phyloP scores from a whole-genome alignment of 2,888 invertebrate species.

The Cheiracanthium punctorium region DNA sequence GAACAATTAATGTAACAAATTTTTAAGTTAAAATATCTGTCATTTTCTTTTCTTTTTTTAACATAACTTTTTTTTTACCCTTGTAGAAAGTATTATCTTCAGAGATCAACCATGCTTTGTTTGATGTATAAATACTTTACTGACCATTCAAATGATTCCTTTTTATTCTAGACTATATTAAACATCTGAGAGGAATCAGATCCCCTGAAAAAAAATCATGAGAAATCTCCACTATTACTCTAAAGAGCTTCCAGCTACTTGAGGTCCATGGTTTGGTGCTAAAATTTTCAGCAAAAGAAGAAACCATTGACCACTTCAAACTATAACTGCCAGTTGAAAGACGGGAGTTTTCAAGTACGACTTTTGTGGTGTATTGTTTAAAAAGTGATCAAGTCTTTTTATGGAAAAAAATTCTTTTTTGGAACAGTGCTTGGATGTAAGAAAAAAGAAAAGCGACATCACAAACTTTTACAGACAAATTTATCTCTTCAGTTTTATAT shows the following conservation, averaged over 20 bases:
- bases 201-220: slow-evolving; percentile 42
- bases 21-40: too few relatives aligned
- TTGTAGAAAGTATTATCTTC: too few relatives aligned
- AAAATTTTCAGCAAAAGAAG: slow-evolving; percentile 56
- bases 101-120: too few relatives aligned
- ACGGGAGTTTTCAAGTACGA: neutral
- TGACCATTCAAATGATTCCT: neutral
- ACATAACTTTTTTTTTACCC: too few relatives aligned
- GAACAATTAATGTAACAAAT: too few relatives aligned
- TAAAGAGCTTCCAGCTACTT: slow-evolving; percentile 68
- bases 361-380: slow-evolving; percentile 18
- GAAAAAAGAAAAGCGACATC: slow-evolving; percentile 26
- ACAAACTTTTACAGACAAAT: slow-evolving; percentile 55
- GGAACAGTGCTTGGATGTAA: slow-evolving; percentile 5
- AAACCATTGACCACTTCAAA: slow-evolving; percentile 66
- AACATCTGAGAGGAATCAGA: slow-evolving; percentile 47
- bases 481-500: slow-evolving; percentile 65
- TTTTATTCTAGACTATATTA: slow-evolving; percentile 29
- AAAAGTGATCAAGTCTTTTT: slow-evolving; percentile 26
- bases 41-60: too few relatives aligned
- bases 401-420: slow-evolving; percentile 1
- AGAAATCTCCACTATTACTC: slow-evolving; percentile 53
- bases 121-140: too few relatives aligned
- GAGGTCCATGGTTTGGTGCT: slow-evolving; percentile 67
- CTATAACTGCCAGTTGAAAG: slow-evolving; percentile 52